Evolutionary conservation across 2,888 invertebrate species (phyloP).

Genomic region (Eulithis prunata): DNA sequence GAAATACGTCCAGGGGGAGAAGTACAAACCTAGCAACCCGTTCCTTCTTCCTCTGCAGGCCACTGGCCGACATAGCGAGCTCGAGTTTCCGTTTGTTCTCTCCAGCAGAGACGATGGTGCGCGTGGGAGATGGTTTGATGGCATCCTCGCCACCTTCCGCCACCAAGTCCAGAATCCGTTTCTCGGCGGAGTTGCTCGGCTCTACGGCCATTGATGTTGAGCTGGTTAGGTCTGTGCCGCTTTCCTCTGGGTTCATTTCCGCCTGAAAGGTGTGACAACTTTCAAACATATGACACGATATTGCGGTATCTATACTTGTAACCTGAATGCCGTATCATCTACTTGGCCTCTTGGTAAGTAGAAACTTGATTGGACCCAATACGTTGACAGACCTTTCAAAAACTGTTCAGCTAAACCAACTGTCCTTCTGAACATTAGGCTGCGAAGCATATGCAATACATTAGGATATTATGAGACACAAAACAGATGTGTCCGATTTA

Average conservation of each 20-base stretch:
- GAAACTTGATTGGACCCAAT: no score
- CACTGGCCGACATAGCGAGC: constrained; percentile 89
- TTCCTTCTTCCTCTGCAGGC: constrained; percentile 86
- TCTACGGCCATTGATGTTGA: constrained; percentile 91
- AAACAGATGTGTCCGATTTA: no score
- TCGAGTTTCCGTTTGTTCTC: constrained; percentile 91
- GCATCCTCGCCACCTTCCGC: constrained; percentile 85
- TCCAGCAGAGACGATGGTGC: constrained; percentile 81
- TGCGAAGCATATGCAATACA: no score
- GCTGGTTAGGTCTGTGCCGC: constrained; percentile 81
- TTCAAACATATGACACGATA: no score
- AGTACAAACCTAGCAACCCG: constrained; percentile 72
- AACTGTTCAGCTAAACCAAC: no score
- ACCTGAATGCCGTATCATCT: neutral
- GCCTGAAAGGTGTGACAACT: constrained; percentile 45
- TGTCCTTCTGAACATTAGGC: no score
- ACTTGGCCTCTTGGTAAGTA: no score
- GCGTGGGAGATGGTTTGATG: constrained; percentile 86
- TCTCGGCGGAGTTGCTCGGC: constrained; percentile 88
- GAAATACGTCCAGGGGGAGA: no score
- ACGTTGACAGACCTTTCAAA: no score
- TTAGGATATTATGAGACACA: no score
- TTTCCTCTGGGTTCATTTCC: constrained; percentile 73
- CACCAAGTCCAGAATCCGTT: constrained; percentile 89
- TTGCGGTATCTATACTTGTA: neutral